Evolutionary conservation across 1,140 invertebrate genomes (phyloP).

Genomic region (Atopsyche davidsoni): DNA sequence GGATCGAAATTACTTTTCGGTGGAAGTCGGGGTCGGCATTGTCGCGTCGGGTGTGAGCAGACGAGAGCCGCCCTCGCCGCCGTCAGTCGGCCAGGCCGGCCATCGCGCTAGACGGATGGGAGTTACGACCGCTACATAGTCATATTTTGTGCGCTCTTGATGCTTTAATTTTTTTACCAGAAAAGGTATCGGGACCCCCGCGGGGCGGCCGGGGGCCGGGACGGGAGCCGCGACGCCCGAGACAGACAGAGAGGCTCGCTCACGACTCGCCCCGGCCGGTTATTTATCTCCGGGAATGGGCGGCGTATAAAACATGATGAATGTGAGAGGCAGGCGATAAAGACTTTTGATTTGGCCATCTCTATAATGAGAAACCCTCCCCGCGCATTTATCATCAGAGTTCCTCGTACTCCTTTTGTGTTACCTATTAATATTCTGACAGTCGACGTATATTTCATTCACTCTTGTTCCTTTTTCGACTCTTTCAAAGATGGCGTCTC

Average conservation of each 20-base stretch:
- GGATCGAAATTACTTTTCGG: too few relatives aligned
- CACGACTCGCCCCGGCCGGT: slow-evolving; percentile 9
- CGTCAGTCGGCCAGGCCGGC: too few relatives aligned
- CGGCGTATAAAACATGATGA: slow-evolving; percentile 25
- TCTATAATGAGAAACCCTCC: slow-evolving; percentile 31
- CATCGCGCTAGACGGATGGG: slow-evolving; percentile 15
- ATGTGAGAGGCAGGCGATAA: slow-evolving; percentile 30
- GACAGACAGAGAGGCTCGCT: slow-evolving; percentile 4
- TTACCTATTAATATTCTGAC: slow-evolving; percentile 32
- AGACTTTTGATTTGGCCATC: slow-evolving; percentile 32
- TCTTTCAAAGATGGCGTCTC: slow-evolving; percentile 26
- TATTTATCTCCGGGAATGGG: slow-evolving; percentile 24
- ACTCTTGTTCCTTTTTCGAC: slow-evolving; percentile 27
- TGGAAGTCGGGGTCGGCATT: too few relatives aligned
- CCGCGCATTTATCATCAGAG: slow-evolving; percentile 30
- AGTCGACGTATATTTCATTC: slow-evolving; percentile 31
- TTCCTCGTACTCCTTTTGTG: slow-evolving; percentile 29
- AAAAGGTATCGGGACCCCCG: slow-evolving; percentile 13
- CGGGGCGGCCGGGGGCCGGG: slow-evolving; percentile 14
- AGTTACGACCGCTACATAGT: slow-evolving; percentile 14
- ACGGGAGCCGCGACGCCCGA: background rate
- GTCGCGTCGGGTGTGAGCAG: too few relatives aligned
- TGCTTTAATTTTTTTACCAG: slow-evolving; percentile 11
- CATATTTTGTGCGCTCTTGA: slow-evolving; percentile 19
- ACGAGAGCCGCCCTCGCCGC: too few relatives aligned